Evolutionary conservation across 2,888 invertebrate species (phyloP), one percentile per base, ranked within the genome.

Genomic region (Bombyx huttoni): DNA sequence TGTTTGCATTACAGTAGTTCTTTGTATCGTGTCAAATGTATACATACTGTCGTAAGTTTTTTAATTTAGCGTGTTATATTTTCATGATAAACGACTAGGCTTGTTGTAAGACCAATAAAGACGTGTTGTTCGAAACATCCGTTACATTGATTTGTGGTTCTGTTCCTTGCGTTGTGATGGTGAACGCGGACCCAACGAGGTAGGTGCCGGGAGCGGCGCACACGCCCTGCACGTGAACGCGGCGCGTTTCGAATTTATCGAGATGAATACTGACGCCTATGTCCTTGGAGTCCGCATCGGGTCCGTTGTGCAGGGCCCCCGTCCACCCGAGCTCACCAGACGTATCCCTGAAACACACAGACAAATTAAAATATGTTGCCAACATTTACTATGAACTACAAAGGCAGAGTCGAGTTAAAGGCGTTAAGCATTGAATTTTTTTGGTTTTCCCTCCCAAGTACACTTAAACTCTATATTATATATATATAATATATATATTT

Each of bases 161-260:
- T 24, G 63, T 66, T 47, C 61, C 58, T 34, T 58, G 54, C 51
- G 75, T 63, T 55, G 74, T 65, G 46, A 81, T 63, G 10, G 90
- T 86, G 67, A 93, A 86, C 50, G 92, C 89, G 10, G 91, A 87
- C 49, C 92, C 92, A 55, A 94, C 83, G 61, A 92, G 90, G 73
- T 92, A 94, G 7, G 92, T 91, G 54, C 94, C 94, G 40, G 93
- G 91, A 46, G 89, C 80, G 34, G 91, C 89, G 60, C 92, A 84
- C 55, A 91, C 84, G 13, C 91, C 92, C 52, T 91, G 83, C 68
- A 93, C 89, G 67, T 83, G 82, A 62, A 93, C 83, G 62, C 89
- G 89, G 60, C 89, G 88, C 57, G 80, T 68, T 61, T 81, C 80
- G 64, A 90, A 89, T 59, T 90, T 84, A 62, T 84, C 82, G 60